Conservation (phyloP, 2,797 vertebrate genomes). For the Acanthurus lineatus region DNA sequence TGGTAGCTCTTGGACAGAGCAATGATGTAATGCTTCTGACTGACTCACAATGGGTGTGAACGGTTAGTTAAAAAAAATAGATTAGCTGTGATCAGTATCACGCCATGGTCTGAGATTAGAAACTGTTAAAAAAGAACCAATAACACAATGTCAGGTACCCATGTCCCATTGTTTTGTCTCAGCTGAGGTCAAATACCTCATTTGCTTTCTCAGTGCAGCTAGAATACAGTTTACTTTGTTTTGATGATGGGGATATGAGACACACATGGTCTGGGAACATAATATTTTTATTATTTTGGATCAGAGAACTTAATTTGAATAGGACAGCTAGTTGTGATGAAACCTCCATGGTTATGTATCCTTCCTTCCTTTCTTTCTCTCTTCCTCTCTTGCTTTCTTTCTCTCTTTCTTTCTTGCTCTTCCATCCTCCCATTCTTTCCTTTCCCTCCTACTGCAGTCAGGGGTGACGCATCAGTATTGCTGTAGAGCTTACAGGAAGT, state of each 20-base stretch:
- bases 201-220: not conserved
- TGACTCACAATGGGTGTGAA: slow-evolving; percentile 60
- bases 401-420: not conserved
- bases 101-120: slow-evolving; percentile 11
- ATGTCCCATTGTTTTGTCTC: not conserved
- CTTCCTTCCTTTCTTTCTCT: slow-evolving; percentile 27
- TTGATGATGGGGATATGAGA: not conserved
- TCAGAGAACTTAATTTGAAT: slow-evolving; percentile 8
- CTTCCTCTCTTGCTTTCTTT: too few species aligned
- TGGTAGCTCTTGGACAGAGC: slow-evolving; percentile 58
- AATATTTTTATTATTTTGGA: slow-evolving; percentile 12
- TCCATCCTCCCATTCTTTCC: slow-evolving; percentile 60
- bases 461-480: slow-evolving; percentile 85
- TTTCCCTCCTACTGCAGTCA: slow-evolving; percentile 80
- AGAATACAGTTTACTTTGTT: slow-evolving; percentile 4
- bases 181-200: not conserved
- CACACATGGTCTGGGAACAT: not conserved
- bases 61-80: slow-evolving; percentile 39
- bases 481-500: slow-evolving; percentile 83
- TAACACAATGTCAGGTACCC: not conserved
- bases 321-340: slow-evolving; percentile 6
- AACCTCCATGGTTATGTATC: slow-evolving; percentile 25
- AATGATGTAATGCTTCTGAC: slow-evolving; percentile 71
- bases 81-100: slow-evolving; percentile 29
- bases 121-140: slow-evolving; percentile 11